Evolutionary conservation across 2,888 invertebrate species (phyloP), one percentile per base, ranked within the genome.

Genomic region (Drosophila macrospina): DNA sequence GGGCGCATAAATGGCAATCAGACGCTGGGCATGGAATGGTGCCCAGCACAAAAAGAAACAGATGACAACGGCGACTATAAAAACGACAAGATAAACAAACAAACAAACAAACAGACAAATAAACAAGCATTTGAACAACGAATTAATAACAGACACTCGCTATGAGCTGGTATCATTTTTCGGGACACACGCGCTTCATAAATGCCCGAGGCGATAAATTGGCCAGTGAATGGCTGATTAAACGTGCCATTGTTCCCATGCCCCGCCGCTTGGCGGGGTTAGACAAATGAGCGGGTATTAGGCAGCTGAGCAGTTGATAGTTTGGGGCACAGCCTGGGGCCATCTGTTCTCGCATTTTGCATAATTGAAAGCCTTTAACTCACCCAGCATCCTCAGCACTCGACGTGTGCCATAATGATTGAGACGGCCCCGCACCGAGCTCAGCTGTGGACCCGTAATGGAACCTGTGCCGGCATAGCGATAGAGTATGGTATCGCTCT

Each of bases 41-140:
- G 96, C 97, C 97, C 97, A 97, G 92, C 97, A 98, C 28, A 97
- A 93, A 93, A 96, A 97, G 91, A 97, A 97, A 1, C 98, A 97
- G 84, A 97, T 96, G 63, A 98, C 98, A 3, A 98, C 96, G 61
- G 97, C 97, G 86, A 96, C 96, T 96, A 94, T 30, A 48, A 32
- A 48, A 48, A 48, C 13, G 50, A 50, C 50, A 36, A 39, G 39
- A 52, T 52, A 41, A 16, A 54, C 13, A 54, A 54, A 39, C 39
- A 54, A 34, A 28, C 28, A 34, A 24, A 32, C 54, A n/a, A n/a
- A n/a, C n/a, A n/a, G n/a, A 54, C 13, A 54, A 54, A 39, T 28
- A 54, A 34, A 28, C 28, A 34, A 24, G 24, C 54, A 54, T 39
- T 41, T 52, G 52, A 10, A 37, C 44, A 15, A 16, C 15, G 15